A percentile compares a stretch with the other conserved stretches of the same genome.
Conservation (phyloP, 2,888 invertebrate species). For the Drosophila lutescens region DNA sequence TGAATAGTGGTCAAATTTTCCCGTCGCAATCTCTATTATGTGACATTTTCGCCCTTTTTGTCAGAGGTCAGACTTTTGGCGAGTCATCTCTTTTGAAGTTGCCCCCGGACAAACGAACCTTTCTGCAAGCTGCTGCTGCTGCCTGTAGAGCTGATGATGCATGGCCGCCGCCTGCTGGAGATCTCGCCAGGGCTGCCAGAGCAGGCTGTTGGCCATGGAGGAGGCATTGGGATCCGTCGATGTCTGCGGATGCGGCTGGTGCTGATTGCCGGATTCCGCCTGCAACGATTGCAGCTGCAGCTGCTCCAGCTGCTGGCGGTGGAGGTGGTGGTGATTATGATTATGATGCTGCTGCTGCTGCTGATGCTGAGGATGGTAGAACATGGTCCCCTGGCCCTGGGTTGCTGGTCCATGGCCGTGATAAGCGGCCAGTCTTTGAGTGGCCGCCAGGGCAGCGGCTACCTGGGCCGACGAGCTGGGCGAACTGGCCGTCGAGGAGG, state of each 20-base stretch:
- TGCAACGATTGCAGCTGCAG: slow-evolving; percentile 33
- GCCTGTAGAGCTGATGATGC: slow-evolving; percentile 81
- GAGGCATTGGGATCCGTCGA: slow-evolving; percentile 57
- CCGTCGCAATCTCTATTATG: background rate
- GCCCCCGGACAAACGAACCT: slow-evolving; percentile 61
- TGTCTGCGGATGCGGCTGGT: slow-evolving; percentile 53
- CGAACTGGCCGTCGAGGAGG: slow-evolving; percentile 72
- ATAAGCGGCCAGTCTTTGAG: slow-evolving; percentile 55
- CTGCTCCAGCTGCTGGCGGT: slow-evolving; percentile 49
- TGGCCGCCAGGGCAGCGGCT: slow-evolving; percentile 59
- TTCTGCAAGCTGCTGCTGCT: slow-evolving; percentile 78
- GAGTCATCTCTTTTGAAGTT: background rate
- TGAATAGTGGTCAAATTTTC: background rate
- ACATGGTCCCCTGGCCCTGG: slow-evolving; percentile 48
- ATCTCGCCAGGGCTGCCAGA: slow-evolving; percentile 84
- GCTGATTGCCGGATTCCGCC: slow-evolving; percentile 28
- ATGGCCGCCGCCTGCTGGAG: slow-evolving; percentile 81
- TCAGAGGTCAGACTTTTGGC: slow-evolving; percentile 5
- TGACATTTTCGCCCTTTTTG: background rate
- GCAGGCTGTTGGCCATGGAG: slow-evolving; percentile 81
- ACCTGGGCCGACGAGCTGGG: slow-evolving; percentile 54
- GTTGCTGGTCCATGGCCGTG: slow-evolving; percentile 18
- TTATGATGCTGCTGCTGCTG: slow-evolving; percentile 36
- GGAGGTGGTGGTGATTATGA: slow-evolving; percentile 30
- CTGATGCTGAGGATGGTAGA: slow-evolving; percentile 47